Base-by-base conservation (phyloP, 2,797 vertebrate genomes). In the Acanthornis magna region DNA sequence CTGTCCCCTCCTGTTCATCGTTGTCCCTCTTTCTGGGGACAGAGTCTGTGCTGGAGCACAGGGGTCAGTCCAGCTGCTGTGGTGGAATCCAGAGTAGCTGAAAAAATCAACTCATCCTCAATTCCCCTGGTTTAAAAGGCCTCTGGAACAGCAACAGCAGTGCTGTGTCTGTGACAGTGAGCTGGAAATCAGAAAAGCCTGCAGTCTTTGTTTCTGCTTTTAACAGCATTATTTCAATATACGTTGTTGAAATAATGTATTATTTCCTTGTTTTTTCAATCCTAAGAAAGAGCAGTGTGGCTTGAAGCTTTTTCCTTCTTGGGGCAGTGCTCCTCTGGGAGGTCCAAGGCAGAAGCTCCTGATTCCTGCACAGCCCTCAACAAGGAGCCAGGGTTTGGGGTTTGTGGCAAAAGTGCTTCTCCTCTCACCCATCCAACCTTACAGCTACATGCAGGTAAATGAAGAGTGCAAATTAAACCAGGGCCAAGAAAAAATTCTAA, bases 381-480 rank as follows among this genome's bases (percentile, higher is more conserved):
- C 36, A 45, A 34, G 34, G 13, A 86, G 14, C 20, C 47, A 51
- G 17, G 0, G 0, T 66, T 30, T 32, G 85, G 57, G 20, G 9
- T 62, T 91, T 91, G 36, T 6, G 48, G 8, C 2, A 7, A 15
- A 73, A 91, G 5, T 18, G 20, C 21, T 88, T 93, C 78, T 74
- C 51, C 70, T 89, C 87, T 65, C 89, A 94, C 26, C 10, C 43
- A 36, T 88, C 60, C 61, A 79, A 50, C 26, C 38, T 86, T 93
- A 51, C 66, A 73, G 63, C 51, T 85, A 55, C 77, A 63, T 20
- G 48, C 51, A 82, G 60, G 71, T 71, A 95, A 95, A 94, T 51
- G 77, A 94, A 89, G 63, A 90, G 55, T 48, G 55, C 18, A 91
- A 77, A 87, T 92, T 85, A 91, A 96, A 89, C 45, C 26, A 76